Percentiles rank a stretch among this genome's conserved stretches.
phyloP scores from a whole-genome alignment of 2,797 vertebrate species.

The Hozukius guyotensis region DNA sequence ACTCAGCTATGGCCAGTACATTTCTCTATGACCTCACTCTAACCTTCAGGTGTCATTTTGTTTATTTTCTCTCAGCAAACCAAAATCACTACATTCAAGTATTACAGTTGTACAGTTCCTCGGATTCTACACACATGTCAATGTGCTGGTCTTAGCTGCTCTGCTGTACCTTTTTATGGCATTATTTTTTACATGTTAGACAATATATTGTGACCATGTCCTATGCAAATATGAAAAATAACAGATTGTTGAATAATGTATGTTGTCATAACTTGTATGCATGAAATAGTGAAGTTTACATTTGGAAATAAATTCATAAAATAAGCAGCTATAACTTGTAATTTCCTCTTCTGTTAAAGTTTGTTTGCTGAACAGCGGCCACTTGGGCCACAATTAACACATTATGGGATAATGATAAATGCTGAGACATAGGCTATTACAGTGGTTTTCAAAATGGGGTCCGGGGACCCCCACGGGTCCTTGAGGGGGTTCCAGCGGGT shows the following conservation, averaged over 20 bases:
- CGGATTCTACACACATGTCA: constrained; percentile 78
- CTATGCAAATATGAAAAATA: constrained; percentile 95
- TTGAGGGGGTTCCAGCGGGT: rapidly evolving
- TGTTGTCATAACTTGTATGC: constrained; percentile 97
- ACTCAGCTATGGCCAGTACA: constrained; percentile 87
- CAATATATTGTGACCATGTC: constrained; percentile 98
- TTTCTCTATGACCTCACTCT: constrained; percentile 81
- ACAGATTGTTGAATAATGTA: constrained; percentile 93
- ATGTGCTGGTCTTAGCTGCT: constrained; percentile 92
- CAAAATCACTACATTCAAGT: constrained; percentile 94
- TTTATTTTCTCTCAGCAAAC: constrained; percentile 76
- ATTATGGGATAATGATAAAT: background rate
- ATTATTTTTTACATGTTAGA: constrained; percentile 99
- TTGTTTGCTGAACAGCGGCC: background rate
- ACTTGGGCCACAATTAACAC: background rate
- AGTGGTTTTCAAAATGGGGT: too few relatives aligned
- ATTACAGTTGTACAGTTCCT: constrained; percentile 92
- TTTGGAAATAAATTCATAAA: constrained; percentile 97
- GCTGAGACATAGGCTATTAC: background rate
- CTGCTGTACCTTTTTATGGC: constrained; percentile 95
- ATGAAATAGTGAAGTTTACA: constrained; percentile 99
- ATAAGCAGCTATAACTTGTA: constrained; percentile 73
- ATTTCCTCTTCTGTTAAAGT: background rate
- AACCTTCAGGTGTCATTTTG: constrained; percentile 81
- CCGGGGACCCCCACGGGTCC: too few relatives aligned